Evolutionary conservation across 2,797 vertebrate species (phyloP).

Genomic region (Margarornis squamiger): DNA sequence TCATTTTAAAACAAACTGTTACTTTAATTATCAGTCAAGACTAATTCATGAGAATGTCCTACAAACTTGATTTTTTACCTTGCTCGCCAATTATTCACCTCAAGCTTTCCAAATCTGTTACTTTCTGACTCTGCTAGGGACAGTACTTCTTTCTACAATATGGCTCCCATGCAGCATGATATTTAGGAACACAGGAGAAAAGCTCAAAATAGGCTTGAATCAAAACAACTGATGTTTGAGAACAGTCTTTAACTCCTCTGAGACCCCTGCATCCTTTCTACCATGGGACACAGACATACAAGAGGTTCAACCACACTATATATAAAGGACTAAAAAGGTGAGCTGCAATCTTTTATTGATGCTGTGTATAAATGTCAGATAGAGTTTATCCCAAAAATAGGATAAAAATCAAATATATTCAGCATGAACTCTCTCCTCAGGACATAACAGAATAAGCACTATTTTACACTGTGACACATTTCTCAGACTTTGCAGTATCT

Average conservation of each 20-base stretch:
- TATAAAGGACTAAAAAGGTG: neutral
- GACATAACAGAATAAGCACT: neutral
- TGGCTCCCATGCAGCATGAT: neutral
- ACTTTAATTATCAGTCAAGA: neutral
- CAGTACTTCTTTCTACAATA: neutral
- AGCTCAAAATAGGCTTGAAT: neutral
- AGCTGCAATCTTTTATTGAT: neutral
- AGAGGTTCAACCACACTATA: neutral
- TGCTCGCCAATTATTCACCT: neutral
- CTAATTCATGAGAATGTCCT: neutral
- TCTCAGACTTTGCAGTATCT: neutral
- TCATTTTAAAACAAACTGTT: neutral
- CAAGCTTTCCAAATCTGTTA: neutral
- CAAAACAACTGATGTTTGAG: neutral
- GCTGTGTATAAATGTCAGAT: neutral
- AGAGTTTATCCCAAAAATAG: neutral
- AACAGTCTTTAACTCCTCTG: neutral
- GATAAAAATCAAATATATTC: neutral
- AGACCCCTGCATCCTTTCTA: neutral
- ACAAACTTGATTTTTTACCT: neutral
- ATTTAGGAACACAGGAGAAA: neutral
- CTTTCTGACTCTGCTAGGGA: neutral
- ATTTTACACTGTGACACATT: neutral
- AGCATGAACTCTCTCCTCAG: neutral
- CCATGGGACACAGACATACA: neutral